Percentiles rank a stretch among this genome's conserved stretches.
phyloP scores from a whole-genome alignment of 2,888 invertebrate species.

The Aquatica leii region DNA sequence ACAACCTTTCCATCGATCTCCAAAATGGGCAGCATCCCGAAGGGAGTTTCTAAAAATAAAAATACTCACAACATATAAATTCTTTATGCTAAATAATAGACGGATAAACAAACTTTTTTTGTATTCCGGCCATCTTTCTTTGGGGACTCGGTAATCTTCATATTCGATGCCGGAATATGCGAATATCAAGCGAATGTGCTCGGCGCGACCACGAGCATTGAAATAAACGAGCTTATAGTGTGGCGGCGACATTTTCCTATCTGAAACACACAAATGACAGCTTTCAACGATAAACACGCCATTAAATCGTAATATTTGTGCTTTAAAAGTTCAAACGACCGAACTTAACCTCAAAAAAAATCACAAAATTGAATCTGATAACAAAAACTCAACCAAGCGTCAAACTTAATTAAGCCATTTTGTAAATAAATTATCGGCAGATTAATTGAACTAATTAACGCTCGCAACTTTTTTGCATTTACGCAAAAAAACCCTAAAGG shows the following conservation, averaged over 20 bases:
- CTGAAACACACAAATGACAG: conserved; percentile 32
- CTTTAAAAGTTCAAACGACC: background rate
- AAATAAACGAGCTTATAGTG: conserved; percentile 67
- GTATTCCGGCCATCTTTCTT: conserved; percentile 64
- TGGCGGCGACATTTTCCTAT: conserved; percentile 42
- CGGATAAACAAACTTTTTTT: conserved; percentile 65
- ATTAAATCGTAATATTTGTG: background rate
- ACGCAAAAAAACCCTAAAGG: no score
- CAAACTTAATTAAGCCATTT: no score
- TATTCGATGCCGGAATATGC: conserved; percentile 66
- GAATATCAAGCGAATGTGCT: conserved; percentile 67
- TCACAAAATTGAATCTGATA: no score
- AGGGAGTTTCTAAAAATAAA: conserved; percentile 63
- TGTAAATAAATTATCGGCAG: no score
- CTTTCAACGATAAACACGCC: conserved; percentile 12
- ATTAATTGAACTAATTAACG: no score
- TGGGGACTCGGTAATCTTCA: conserved; percentile 64
- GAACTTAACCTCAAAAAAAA: conserved; percentile 4
- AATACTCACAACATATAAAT: background rate
- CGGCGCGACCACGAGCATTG: conserved; percentile 66
- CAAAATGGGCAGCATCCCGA: conserved; percentile 67
- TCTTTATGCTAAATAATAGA: background rate
- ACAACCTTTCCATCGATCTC: conserved; percentile 67
- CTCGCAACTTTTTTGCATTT: no score
- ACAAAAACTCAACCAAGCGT: no score